Evolutionary conservation across 2,888 invertebrate genomes (phyloP).

Genomic region (Parascotia fuliginaria): DNA sequence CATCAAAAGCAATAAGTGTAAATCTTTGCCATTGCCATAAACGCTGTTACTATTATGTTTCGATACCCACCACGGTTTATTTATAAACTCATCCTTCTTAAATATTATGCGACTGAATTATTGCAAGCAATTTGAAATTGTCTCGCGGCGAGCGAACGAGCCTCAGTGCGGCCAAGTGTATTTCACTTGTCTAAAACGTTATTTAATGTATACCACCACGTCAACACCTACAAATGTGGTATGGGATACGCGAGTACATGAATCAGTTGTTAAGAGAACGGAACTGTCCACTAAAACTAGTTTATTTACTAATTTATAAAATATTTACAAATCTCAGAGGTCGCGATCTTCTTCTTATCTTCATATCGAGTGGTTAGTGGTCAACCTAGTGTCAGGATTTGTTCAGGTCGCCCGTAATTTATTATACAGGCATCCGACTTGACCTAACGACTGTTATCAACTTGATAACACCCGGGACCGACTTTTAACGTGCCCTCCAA

Average conservation of each 20-base stretch:
- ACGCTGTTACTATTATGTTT: slow-evolving; percentile 65
- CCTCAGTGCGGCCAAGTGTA: slow-evolving; percentile 21
- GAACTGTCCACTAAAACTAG: slow-evolving; percentile 24
- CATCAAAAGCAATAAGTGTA: slow-evolving; percentile 67
- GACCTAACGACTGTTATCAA: too few species aligned
- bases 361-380: slow-evolving; percentile 10
- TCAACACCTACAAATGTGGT: slow-evolving; percentile 52
- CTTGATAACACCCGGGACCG: too few species aligned
- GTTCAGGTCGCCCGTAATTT: too few species aligned
- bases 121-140: slow-evolving; percentile 73
- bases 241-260: slow-evolving; percentile 32
- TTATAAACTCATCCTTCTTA: slow-evolving; percentile 69
- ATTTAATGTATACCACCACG: slow-evolving; percentile 51
- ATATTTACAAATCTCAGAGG: too few species aligned
- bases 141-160: slow-evolving; percentile 63
- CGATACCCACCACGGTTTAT: slow-evolving; percentile 60
- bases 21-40: slow-evolving; percentile 69
- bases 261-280: slow-evolving; percentile 26
- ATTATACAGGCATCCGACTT: too few species aligned
- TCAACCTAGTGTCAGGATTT: too few species aligned
- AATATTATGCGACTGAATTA: slow-evolving; percentile 68
- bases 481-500: too few species aligned
- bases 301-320: slow-evolving; percentile 19
- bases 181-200: slow-evolving; percentile 42
- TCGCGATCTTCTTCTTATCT: too few species aligned